These are phyloP conservation scores for Tortricodes alternella DNA, from an alignment of 2,888 invertebrate species.

Conservation along the genomic window DNA sequence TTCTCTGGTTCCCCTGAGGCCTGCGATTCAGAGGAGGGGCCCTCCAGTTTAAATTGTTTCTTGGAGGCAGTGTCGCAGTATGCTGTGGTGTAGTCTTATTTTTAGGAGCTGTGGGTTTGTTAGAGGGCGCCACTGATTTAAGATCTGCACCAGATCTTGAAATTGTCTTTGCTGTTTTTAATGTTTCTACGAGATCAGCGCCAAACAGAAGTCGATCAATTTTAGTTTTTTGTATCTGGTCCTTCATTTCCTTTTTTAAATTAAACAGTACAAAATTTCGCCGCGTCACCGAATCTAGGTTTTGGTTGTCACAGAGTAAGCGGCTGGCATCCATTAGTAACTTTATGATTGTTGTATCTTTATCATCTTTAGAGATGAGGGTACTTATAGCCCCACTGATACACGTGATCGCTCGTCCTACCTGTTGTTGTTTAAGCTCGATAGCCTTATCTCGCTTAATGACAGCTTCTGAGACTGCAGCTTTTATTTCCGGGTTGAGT, in stretches of 20 bases:
- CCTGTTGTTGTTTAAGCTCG: conserved; percentile 37
- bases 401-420: conserved; percentile 33
- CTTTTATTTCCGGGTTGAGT: conserved; percentile 38
- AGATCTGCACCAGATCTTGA: conserved; percentile 32
- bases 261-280: conserved; percentile 28
- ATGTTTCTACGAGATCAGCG: conserved; percentile 29
- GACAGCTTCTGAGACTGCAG: conserved; percentile 31
- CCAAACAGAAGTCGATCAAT: conserved; percentile 34
- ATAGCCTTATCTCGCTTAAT: conserved; percentile 37
- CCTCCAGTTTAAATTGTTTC: conserved; percentile 5
- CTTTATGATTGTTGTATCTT: conserved; percentile 9
- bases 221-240: conserved; percentile 33
- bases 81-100: background rate
- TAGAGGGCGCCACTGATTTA: conserved; percentile 9
- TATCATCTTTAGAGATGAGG: conserved; percentile 7
- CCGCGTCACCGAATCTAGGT: conserved; percentile 30
- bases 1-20: conserved; percentile 1
- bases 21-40: conserved; percentile 5
- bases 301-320: conserved; percentile 31
- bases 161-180: conserved; percentile 35
- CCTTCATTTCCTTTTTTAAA: conserved; percentile 36
- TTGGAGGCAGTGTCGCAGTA: background rate
- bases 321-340: conserved; percentile 32
- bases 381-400: conserved; percentile 30
- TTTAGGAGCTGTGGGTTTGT: background rate